These are phyloP conservation scores for Achlya flavicornis DNA, from an alignment of 2,888 invertebrate genomes.

Conservation along the genomic window DNA sequence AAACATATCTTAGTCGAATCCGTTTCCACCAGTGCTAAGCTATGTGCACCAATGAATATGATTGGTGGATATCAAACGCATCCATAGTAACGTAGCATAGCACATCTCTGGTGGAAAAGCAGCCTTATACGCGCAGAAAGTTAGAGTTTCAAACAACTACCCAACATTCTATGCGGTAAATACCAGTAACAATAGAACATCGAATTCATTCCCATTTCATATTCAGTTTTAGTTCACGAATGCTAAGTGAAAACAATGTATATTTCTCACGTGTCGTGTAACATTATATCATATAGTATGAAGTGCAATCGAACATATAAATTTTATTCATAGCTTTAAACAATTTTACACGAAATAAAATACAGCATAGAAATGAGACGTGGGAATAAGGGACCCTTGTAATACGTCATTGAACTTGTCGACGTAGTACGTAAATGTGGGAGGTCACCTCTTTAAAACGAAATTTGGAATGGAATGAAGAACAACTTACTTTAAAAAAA, in stretches of 20 bases:
- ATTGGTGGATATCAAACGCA: too few species aligned
- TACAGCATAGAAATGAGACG: constrained; percentile 57
- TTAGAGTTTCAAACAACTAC: background rate
- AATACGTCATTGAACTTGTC: constrained; percentile 39
- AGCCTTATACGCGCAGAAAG: background rate
- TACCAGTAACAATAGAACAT: background rate
- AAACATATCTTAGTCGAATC: too few species aligned
- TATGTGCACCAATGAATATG: too few species aligned
- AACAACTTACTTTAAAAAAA: too few species aligned
- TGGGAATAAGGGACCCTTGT: constrained; percentile 53
- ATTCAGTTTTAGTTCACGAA: background rate
- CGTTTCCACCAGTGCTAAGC: too few species aligned
- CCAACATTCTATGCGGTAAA: background rate
- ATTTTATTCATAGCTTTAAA: constrained; percentile 38
- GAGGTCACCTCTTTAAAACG: background rate
- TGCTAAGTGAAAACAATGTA: background rate
- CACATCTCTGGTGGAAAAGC: too few species aligned
- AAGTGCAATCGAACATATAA: background rate
- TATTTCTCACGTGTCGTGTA: background rate
- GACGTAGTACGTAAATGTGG: constrained; percentile 29
- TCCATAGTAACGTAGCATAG: too few species aligned
- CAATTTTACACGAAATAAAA: constrained; percentile 50
- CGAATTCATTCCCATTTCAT: background rate
- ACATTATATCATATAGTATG: constrained; percentile 14
- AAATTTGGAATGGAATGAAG: too few species aligned